Evolutionary conservation across 2,888 invertebrate species (phyloP), one percentile per base, ranked within the genome.

Genomic region (Orthonevra nobilis): DNA sequence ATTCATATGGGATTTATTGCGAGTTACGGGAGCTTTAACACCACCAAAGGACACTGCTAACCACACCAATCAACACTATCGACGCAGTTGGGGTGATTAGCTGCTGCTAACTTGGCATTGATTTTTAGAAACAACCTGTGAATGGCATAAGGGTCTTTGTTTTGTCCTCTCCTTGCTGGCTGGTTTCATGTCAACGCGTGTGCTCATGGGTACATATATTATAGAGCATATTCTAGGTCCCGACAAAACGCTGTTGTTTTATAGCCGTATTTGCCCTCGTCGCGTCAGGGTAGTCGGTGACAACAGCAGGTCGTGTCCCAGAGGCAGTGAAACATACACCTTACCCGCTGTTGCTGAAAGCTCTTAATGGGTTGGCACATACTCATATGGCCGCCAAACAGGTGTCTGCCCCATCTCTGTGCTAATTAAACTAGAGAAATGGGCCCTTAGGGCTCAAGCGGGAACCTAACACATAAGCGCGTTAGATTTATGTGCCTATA

Each of bases 1-100:
- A 84, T 84, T 83, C 81, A 83, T 83, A 83, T 30, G 9, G 83
- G 84, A 85, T 85, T 85, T 84, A 85, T 84, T 81, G 83, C 82
- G 19, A 75, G 42, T 30, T 36, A 42, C 30, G 20, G 69, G 36
- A 36, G 54, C 44, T 44, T 68, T 50, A 75, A 69, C 56, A 56
- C 50, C 61, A 23, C 48, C 44, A 38, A n/a, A 19, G 36, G 40
- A 72, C 56, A 28, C 6, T 2, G 7, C 28, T 36, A 36, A 44
- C 64, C 17, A 56, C 12, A 40, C 44, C 63, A 69, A 58, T 64
- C 69, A 36, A 26, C 40, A 20, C 26, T 14, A 17, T 6, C 19
- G 20, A 36, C 7, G 15, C 2, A 4, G n/a, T n/a, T n/a, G n/a
- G 56, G 63, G 42, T 54, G 64, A 36, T 30, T 28, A 44, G 61